Evolutionary conservation across 2,113 vertebrate genomes (phyloP), one percentile per base, ranked within the genome.

Genomic region (Petrocephalus zakoni): DNA sequence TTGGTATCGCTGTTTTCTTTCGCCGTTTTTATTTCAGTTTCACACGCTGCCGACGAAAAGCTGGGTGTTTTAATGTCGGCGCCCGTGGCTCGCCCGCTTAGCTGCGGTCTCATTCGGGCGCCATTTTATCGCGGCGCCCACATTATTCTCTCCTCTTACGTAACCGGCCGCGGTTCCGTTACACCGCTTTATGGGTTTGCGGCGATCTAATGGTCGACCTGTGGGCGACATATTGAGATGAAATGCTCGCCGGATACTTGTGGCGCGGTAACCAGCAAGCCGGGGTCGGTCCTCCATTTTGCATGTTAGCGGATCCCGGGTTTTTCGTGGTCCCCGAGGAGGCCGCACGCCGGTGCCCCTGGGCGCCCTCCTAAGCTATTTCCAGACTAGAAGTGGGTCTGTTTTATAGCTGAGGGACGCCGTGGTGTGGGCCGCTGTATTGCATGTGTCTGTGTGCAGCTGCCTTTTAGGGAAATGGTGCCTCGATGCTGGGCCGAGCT

Each of bases 211-310:
- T 49, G 81, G 7, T 49, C 7, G 46, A 5, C n/a, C 9, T 46
- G 15, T 1, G 11, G 11, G 25, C 25, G 61, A 29, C 61, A 68
- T 64, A 4, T 29, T 29, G 29, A 68, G 29, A 29, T 29, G 4
- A 13, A 68, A 68, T 2, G n/a, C 5, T 78, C 34, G 1, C 5
- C 72, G 11, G 37, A 19, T 17, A 17, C 6, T 0, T 19, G 72
- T 78, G 34, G 72, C 15, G 1, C 17, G 34, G 34, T 78, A 42
- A 2, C 34, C 29, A 17, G 15, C 13, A 17, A 5, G 6, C 72
- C 17, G 72, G 34, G 72, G 37, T 53, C 22, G 58, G 34, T 53
- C 88, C 85, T 75, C 85, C 85, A 89, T 89, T 89, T 89, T 89
- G 85, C 81, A 61, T 34, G 37, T 49, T 52, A 0, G 17, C 25